Percentiles rank a stretch among this genome's conserved stretches.
Evolutionary conservation across 2,797 vertebrate genomes (phyloP).

Genomic region (Ptychadena robeensis): DNA sequence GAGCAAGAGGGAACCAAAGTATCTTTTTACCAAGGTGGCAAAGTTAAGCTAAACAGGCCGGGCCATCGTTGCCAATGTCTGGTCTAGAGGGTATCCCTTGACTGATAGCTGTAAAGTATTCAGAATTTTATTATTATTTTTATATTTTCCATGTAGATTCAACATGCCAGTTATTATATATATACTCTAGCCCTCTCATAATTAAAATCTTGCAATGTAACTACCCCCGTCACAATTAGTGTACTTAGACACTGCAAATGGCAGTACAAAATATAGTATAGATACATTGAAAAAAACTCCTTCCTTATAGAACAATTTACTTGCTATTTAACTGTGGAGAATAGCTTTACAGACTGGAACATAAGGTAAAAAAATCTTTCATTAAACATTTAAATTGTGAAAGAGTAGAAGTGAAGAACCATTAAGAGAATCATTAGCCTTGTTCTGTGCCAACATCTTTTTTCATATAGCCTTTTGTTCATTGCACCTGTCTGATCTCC

Average conservation of each 20-base stretch:
- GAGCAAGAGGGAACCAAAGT: no score
- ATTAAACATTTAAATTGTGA: constrained; percentile 56
- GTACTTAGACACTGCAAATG: background rate
- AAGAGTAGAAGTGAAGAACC: constrained; percentile 39
- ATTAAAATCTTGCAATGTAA: no score
- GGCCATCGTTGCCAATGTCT: no score
- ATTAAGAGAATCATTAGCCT: constrained; percentile 35
- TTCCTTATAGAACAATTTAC: background rate
- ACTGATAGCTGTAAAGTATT: background rate
- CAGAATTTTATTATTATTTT: no score
- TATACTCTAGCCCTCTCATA: no score
- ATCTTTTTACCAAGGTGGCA: no score
- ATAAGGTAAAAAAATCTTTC: constrained; percentile 2
- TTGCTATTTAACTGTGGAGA: background rate
- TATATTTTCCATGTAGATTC: background rate
- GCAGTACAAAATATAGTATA: background rate
- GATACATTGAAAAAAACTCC: background rate
- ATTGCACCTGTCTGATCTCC: constrained; percentile 36
- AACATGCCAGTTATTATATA: background rate
- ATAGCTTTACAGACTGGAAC: background rate
- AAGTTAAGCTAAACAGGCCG: no score
- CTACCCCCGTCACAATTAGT: no score
- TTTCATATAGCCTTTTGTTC: constrained; percentile 45
- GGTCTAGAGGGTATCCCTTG: no score
- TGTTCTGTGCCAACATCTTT: constrained; percentile 29